Conservation (phyloP, 2,113 vertebrate species). For the Corydoras sp. region DNA sequence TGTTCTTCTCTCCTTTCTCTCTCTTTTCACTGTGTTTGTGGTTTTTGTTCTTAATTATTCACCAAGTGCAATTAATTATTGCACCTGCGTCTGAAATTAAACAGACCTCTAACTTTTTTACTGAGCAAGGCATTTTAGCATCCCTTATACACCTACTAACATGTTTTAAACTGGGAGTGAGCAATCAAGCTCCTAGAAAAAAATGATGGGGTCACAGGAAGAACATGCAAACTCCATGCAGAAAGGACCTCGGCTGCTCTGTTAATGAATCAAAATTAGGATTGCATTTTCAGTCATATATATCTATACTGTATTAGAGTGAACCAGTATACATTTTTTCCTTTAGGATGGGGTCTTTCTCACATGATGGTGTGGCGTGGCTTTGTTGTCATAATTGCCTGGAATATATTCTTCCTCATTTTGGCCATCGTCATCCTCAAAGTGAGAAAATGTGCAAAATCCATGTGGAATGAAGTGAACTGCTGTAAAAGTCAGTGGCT, state of each 20-base stretch:
- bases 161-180: too few species aligned
- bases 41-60: constrained; percentile 36
- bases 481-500: constrained; percentile 15
- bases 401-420: constrained; percentile 72
- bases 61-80: constrained; percentile 3
- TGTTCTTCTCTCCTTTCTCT: not conserved
- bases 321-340: not conserved
- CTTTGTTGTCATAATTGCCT: constrained; percentile 68
- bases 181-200: too few species aligned
- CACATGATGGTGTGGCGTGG: constrained; percentile 72
- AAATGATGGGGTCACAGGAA: too few species aligned
- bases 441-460: constrained; percentile 57
- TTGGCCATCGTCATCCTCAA: constrained; percentile 71
- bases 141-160: too few species aligned
- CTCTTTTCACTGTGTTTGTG: not conserved
- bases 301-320: too few species aligned
- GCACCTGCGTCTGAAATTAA: constrained; percentile 19
- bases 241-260: too few species aligned
- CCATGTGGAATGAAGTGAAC: not conserved
- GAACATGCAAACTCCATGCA: too few species aligned
- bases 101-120: not conserved
- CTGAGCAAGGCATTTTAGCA: too few species aligned
- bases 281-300: too few species aligned
- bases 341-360: constrained; percentile 65
- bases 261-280: too few species aligned